A percentile compares a stretch with the other conserved stretches of the same genome.
Conservation (phyloP, 2,888 invertebrate species). For the Tiliacea citrago region DNA sequence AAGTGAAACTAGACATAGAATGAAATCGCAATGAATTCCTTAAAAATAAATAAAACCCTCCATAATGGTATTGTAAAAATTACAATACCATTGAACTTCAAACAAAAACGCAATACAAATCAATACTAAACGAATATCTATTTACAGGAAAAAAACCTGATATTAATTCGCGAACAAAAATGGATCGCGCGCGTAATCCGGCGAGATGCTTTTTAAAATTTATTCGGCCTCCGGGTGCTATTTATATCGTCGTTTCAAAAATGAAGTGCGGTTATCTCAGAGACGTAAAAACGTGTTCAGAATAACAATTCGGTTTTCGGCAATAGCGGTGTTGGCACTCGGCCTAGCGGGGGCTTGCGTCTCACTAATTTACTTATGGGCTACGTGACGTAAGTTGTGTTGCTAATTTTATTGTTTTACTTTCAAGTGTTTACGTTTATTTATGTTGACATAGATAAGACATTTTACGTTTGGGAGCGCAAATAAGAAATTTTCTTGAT, state of each 20-base stretch:
- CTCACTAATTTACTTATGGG: constrained; percentile 64
- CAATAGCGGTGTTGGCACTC: constrained; percentile 60
- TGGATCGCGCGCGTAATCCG: constrained; percentile 65
- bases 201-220: constrained; percentile 87
- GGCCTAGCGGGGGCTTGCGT: constrained; percentile 54
- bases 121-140: constrained; percentile 55
- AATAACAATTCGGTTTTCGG: constrained; percentile 79
- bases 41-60: no score
- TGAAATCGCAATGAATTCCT: constrained; percentile 4
- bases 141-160: constrained; percentile 54
- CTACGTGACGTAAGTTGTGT: constrained; percentile 61
- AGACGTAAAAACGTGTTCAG: constrained; percentile 86
- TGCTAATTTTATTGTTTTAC: constrained; percentile 62
- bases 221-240: constrained; percentile 87
- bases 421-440: constrained; percentile 50
- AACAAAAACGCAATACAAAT: constrained; percentile 36
- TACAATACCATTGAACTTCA: constrained; percentile 15
- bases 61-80: no score
- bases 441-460: constrained; percentile 52
- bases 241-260: constrained; percentile 89
- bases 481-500: constrained; percentile 36
- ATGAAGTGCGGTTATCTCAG: constrained; percentile 89
- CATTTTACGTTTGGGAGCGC: constrained; percentile 32
- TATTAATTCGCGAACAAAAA: constrained; percentile 70
- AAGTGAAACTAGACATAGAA: background rate